A percentile compares a stretch with the other conserved stretches of the same genome.
Conservation (phyloP, 2,113 vertebrate genomes). For the Macquaria australasica region DNA sequence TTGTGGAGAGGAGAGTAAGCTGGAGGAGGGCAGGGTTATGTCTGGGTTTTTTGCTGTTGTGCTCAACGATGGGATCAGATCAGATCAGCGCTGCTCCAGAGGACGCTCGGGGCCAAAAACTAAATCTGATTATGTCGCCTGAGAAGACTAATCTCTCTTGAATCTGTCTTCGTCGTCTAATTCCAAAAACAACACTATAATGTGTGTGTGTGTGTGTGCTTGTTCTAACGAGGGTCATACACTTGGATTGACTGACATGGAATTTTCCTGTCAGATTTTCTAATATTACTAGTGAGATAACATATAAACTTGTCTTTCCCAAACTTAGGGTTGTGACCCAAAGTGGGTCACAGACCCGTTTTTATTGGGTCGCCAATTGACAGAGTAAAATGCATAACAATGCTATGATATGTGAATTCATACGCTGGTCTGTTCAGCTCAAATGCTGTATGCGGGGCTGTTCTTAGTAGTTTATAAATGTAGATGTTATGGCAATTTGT, state of each 20-base stretch:
- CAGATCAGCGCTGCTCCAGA: conserved; percentile 70
- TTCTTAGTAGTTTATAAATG: too few relatives aligned
- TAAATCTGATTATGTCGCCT: conserved; percentile 79
- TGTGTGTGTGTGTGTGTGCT: not conserved
- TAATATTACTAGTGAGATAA: not conserved
- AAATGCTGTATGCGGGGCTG: too few relatives aligned
- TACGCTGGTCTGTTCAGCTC: too few relatives aligned
- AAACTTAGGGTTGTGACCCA: too few relatives aligned
- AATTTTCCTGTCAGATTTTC: conserved; percentile 2
- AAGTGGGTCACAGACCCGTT: too few relatives aligned
- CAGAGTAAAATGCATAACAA: too few relatives aligned
- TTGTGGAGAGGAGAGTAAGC: not conserved
- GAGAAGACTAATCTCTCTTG: conserved; percentile 76
- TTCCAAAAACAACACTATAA: conserved; percentile 73
- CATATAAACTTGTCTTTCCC: too few relatives aligned
- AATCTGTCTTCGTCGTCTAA: conserved; percentile 68
- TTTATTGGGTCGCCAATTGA: too few relatives aligned
- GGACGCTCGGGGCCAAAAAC: conserved; percentile 67
- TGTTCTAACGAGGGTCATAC: conserved; percentile 40
- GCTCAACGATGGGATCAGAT: conserved; percentile 68
- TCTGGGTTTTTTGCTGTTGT: conserved; percentile 42
- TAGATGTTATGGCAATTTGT: too few relatives aligned
- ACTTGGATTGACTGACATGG: conserved; percentile 19
- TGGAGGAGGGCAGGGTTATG: conserved; percentile 13
- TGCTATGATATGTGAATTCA: too few relatives aligned